Percentiles rank a stretch among this genome's conserved stretches.
Evolutionary conservation across 2,113 vertebrate genomes (phyloP).

Genomic region (Pseudopipra pipra): DNA sequence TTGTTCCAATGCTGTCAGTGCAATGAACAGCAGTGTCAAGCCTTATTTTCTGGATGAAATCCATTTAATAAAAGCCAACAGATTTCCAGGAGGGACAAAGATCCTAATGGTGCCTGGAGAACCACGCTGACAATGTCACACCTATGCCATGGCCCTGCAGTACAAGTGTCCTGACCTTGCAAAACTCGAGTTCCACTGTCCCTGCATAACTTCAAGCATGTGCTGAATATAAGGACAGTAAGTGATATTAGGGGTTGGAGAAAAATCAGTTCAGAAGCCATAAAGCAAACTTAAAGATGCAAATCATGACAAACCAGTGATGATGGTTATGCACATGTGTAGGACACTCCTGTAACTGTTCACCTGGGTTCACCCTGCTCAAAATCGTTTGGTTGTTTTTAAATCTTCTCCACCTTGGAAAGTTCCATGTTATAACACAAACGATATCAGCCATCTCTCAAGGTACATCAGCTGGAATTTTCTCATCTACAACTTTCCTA

Average conservation of each 20-base stretch:
- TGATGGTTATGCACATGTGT: background rate
- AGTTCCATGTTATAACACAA: background rate
- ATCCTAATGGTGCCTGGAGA: accelerated
- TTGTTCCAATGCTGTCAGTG: background rate
- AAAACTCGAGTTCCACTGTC: background rate
- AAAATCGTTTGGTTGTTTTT: background rate
- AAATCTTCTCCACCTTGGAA: background rate
- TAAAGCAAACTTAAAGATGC: background rate
- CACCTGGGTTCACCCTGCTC: background rate
- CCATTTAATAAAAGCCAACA: background rate
- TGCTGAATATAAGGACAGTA: background rate
- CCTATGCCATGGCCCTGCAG: accelerated
- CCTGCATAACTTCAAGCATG: background rate
- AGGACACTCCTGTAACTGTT: background rate
- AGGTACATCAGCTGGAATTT: background rate
- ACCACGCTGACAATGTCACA: accelerated
- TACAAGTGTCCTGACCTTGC: accelerated
- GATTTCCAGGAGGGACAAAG: background rate
- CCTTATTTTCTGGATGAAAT: background rate
- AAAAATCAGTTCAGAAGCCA: background rate
- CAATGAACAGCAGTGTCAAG: background rate
- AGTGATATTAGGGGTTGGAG: background rate
- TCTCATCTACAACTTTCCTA: slow-evolving; percentile 18
- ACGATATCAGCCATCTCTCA: background rate
- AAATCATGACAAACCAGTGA: background rate